Evolutionary conservation across 2,888 invertebrate species (phyloP).

Genomic region (Polia nebulosa): DNA sequence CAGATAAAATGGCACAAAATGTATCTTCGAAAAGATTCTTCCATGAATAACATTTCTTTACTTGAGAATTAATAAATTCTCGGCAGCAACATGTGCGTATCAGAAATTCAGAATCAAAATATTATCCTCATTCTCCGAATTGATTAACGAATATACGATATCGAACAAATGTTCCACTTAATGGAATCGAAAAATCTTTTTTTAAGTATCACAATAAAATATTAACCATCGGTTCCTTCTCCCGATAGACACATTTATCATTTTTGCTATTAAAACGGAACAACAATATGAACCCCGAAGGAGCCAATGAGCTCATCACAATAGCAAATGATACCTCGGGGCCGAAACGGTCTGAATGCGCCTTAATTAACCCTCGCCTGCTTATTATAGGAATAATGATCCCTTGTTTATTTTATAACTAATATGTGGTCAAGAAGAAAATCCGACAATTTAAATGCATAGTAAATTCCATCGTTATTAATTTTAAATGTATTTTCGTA

Average conservation of each 20-base stretch:
- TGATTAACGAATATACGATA: conserved; percentile 53
- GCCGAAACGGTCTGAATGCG: conserved; percentile 84
- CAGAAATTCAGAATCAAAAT: conserved; percentile 38
- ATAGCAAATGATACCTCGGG: conserved; percentile 90
- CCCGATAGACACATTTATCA: conserved; percentile 88
- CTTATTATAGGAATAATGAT: conserved; percentile 85
- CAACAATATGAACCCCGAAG: conserved; percentile 88
- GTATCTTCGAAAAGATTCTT: not conserved
- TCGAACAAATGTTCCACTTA: conserved; percentile 59
- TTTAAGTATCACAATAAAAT: conserved; percentile 67
- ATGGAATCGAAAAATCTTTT: conserved; percentile 64
- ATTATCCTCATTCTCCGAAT: conserved; percentile 38
- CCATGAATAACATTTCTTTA: not conserved
- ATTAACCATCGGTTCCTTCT: conserved; percentile 66
- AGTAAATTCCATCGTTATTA: conserved; percentile 48
- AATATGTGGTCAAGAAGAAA: conserved; percentile 56
- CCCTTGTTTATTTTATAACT: conserved; percentile 74
- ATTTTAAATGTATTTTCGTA: conserved; percentile 34
- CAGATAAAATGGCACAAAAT: too few species aligned
- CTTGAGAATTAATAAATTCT: conserved; percentile 13
- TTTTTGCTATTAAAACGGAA: conserved; percentile 88
- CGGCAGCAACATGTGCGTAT: conserved; percentile 41
- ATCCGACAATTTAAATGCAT: conserved; percentile 65
- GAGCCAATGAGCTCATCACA: conserved; percentile 87
- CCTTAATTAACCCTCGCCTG: conserved; percentile 89